These are phyloP conservation scores for Plodia interpunctella DNA, from an alignment of 1,140 invertebrate genomes.

Conservation along the genomic window DNA sequence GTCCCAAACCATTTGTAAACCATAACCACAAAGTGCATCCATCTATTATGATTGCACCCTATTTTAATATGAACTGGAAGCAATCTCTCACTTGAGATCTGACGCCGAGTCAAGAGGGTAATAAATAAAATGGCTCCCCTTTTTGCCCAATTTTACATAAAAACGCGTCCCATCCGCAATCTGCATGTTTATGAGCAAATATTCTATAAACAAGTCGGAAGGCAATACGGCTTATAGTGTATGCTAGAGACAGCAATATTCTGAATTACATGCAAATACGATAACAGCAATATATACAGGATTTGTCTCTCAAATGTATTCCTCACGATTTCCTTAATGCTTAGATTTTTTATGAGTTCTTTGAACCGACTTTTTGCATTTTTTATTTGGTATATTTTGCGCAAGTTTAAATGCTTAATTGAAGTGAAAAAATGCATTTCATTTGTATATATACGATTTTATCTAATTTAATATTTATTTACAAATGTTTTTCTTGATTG, in stretches of 20 bases:
- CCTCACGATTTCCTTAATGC: conserved; percentile 38
- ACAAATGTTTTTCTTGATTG: too few species aligned
- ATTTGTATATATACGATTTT: background rate
- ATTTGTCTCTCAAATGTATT: conserved; percentile 43
- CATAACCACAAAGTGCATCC: background rate
- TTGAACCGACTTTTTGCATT: conserved; percentile 29
- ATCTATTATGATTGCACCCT: background rate
- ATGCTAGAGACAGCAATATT: conserved; percentile 59
- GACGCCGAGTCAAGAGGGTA: conserved; percentile 65
- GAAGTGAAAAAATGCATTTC: background rate
- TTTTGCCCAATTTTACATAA: conserved; percentile 67
- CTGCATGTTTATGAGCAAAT: conserved; percentile 76
- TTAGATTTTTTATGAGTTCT: conserved; percentile 42
- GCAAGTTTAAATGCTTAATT: background rate
- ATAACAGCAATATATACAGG: conserved; percentile 68
- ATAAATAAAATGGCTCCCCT: conserved; percentile 74
- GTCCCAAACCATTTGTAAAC: too few species aligned
- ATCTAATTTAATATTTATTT: background rate
- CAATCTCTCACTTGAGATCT: conserved; percentile 48
- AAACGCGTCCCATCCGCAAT: conserved; percentile 72
- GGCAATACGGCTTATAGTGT: conserved; percentile 47
- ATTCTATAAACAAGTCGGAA: conserved; percentile 72
- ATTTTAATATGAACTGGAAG: conserved; percentile 13
- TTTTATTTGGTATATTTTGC: background rate
- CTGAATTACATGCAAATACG: conserved; percentile 75